phyloP scores from a whole-genome alignment of 2,797 vertebrate species.

The Delichon dasypus region DNA sequence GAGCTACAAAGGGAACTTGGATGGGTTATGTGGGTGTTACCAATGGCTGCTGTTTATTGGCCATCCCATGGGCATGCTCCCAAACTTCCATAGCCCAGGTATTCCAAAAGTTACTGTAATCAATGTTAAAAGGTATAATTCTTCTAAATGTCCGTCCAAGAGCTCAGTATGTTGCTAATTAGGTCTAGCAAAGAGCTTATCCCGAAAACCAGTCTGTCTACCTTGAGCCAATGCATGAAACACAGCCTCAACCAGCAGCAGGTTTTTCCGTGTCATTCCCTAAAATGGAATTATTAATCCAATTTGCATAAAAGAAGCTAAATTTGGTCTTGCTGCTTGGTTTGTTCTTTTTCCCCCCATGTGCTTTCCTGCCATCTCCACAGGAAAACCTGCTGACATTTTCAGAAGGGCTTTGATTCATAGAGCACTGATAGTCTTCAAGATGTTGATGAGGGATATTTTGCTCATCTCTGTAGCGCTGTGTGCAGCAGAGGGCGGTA shows the following conservation, averaged over 20 bases:
- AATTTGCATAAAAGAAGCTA: background rate
- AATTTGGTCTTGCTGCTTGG: background rate
- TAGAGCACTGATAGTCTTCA: background rate
- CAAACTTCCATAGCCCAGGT: background rate
- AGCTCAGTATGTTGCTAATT: background rate
- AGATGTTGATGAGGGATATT: background rate
- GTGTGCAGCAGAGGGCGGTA: background rate
- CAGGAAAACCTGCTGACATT: background rate
- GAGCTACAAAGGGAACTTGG: background rate
- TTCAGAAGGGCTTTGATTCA: background rate
- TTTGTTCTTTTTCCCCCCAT: background rate
- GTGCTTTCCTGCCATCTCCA: background rate
- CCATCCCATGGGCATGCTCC: background rate
- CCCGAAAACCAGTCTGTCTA: background rate
- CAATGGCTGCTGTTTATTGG: background rate
- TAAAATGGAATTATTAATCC: background rate
- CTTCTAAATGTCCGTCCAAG: background rate
- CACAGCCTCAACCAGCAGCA: background rate
- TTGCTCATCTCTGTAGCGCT: background rate
- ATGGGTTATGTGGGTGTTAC: background rate
- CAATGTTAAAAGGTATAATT: background rate
- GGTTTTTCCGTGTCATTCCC: background rate
- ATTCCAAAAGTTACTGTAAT: background rate
- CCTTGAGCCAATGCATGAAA: background rate
- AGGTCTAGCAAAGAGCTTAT: background rate